Evolutionary conservation across 2,888 invertebrate genomes (phyloP).

Genomic region (Baronia brevicornis): DNA sequence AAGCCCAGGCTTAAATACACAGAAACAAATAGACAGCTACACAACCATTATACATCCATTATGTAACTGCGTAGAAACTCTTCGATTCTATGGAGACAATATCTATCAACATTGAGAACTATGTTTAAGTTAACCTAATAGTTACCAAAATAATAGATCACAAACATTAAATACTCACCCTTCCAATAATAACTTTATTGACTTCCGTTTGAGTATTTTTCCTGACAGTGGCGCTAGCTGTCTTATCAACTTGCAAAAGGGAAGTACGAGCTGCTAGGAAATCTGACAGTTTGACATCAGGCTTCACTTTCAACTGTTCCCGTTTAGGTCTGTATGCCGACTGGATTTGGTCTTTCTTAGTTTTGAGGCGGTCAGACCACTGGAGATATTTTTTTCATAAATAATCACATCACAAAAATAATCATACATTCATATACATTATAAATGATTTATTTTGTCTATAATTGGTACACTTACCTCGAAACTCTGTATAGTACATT

Average conservation of each 20-base stretch:
- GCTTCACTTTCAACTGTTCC: constrained; percentile 68
- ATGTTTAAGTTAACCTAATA: no score
- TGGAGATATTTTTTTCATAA: no score
- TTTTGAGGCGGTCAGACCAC: constrained; percentile 90
- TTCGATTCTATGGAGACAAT: no score
- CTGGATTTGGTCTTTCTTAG: constrained; percentile 82
- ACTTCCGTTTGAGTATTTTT: constrained; percentile 89
- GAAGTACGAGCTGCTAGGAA: constrained; percentile 90
- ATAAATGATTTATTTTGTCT: neutral
- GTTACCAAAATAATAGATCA: constrained; percentile 10
- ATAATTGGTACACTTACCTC: constrained; percentile 74
- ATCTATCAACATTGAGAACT: no score
- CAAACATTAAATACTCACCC: constrained; percentile 72
- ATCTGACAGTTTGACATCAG: constrained; percentile 82
- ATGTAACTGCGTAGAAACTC: no score
- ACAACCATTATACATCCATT: no score
- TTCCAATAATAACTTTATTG: constrained; percentile 92
- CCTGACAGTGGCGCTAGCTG: constrained; percentile 89
- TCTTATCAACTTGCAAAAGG: constrained; percentile 92
- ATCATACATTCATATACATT: neutral
- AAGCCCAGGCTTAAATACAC: no score
- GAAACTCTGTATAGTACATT: constrained; percentile 97
- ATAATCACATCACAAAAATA: no score
- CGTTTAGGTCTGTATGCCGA: constrained; percentile 55
- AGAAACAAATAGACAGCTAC: no score